Evolutionary conservation across 1,140 invertebrate genomes (phyloP).

Genomic region (Oscheius sp.): DNA sequence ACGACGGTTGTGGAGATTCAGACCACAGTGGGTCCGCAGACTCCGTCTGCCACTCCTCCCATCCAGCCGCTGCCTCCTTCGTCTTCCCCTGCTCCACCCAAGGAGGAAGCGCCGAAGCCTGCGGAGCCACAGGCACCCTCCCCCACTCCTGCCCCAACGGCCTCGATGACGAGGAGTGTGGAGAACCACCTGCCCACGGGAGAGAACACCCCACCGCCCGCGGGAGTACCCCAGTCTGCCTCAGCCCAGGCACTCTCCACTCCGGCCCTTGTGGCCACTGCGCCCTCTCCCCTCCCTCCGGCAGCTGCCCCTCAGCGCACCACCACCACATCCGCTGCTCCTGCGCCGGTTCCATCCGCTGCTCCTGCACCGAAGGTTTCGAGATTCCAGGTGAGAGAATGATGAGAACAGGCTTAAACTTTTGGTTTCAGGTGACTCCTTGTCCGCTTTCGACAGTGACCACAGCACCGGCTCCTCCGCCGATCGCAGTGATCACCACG

Average conservation of each 20-base stretch:
- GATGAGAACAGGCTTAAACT: not conserved
- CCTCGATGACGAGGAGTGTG: not conserved
- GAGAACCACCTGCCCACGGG: not conserved
- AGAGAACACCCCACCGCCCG: not conserved
- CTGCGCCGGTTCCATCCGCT: not conserved
- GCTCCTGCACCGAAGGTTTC: slow-evolving; percentile 4
- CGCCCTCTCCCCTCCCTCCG: not conserved
- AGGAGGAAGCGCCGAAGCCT: too few relatives aligned
- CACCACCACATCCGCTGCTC: not conserved
- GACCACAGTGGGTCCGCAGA: slow-evolving; percentile 7
- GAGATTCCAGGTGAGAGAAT: slow-evolving; percentile 13
- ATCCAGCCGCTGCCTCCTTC: slow-evolving; percentile 1
- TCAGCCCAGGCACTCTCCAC: not conserved
- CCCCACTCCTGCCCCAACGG: not conserved
- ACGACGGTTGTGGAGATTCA: slow-evolving; percentile 41
- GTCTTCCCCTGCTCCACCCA: too few relatives aligned
- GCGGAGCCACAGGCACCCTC: not conserved
- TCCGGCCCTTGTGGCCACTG: not conserved
- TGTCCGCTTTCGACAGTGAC: slow-evolving; percentile 2
- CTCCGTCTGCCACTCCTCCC: not conserved
- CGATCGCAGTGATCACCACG: not conserved
- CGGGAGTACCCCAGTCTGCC: not conserved
- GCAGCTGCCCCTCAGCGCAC: not conserved
- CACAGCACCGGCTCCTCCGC: not conserved
- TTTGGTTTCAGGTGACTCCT: not conserved